Evolutionary conservation across 2,113 vertebrate genomes (phyloP).

Genomic region (Cardinalis cardinalis): DNA sequence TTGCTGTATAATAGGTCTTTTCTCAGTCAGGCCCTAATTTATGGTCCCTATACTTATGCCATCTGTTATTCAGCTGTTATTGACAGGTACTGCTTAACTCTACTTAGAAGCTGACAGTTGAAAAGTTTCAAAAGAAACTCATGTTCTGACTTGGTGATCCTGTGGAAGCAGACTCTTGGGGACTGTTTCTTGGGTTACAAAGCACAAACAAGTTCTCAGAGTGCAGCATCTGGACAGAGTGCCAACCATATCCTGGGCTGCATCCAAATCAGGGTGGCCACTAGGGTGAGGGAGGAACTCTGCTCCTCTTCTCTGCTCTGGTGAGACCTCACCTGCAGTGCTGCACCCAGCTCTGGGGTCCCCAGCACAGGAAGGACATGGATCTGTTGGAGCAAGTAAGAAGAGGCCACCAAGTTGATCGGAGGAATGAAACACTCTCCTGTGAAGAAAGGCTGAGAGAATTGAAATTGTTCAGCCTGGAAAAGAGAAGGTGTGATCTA

Average conservation of each 20-base stretch:
- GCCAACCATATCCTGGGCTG: not conserved
- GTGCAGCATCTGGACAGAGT: not conserved
- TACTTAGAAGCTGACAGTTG: not conserved
- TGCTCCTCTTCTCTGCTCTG: not conserved
- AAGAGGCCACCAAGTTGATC: not conserved
- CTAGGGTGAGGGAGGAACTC: not conserved
- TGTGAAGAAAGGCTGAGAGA: not conserved
- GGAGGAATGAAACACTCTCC: not conserved
- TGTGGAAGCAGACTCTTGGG: not conserved
- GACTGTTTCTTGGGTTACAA: not conserved
- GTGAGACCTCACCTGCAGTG: not conserved
- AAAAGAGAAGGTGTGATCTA: not conserved
- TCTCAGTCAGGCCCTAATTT: not conserved
- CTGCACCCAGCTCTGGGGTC: not conserved
- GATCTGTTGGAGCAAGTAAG: not conserved
- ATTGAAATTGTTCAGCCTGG: not conserved
- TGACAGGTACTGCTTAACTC: constrained; percentile 22
- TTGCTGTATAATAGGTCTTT: not conserved
- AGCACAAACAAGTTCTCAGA: not conserved
- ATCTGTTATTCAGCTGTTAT: constrained; percentile 12
- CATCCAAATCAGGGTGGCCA: not conserved
- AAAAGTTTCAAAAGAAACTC: not conserved
- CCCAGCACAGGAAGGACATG: not conserved
- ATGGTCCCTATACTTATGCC: not conserved
- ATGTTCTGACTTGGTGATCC: not conserved